Evolutionary conservation across 2,888 invertebrate species (phyloP).

Genomic region (Cotesia congregata): DNA sequence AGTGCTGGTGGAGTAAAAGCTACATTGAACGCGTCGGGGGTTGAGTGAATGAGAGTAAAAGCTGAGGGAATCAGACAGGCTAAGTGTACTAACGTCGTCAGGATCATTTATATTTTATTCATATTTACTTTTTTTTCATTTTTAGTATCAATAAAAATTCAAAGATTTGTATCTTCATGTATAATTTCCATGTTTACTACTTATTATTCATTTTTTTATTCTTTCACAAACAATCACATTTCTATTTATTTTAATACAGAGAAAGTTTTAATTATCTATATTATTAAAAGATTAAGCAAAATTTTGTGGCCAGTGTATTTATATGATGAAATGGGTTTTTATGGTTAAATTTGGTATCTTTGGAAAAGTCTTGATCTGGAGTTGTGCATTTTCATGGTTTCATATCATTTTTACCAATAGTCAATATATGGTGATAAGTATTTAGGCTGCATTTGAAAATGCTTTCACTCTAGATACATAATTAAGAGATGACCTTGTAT

Average conservation of each 20-base stretch:
- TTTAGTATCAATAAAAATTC: conserved; percentile 8
- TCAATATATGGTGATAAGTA: too few species aligned
- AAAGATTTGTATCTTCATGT: not conserved
- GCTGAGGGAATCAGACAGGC: conserved; percentile 32
- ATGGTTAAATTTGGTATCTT: too few species aligned
- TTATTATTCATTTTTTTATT: not conserved
- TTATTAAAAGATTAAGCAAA: too few species aligned
- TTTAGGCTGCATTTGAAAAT: too few species aligned
- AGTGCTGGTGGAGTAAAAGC: not conserved
- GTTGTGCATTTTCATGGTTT: too few species aligned
- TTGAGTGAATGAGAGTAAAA: conserved; percentile 24
- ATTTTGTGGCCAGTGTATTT: too few species aligned
- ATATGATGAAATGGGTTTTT: too few species aligned
- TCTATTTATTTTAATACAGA: not conserved
- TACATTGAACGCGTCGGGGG: conserved; percentile 2
- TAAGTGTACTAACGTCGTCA: conserved; percentile 52
- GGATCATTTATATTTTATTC: conserved; percentile 67
- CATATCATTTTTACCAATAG: too few species aligned
- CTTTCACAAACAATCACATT: not conserved
- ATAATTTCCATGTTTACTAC: not conserved
- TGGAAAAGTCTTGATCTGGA: too few species aligned
- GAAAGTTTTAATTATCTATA: too few species aligned
- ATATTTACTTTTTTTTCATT: conserved; percentile 36
- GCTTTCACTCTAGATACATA: too few species aligned
- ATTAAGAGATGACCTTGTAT: too few species aligned